phyloP scores from a whole-genome alignment of 2,888 invertebrate species.

The Eristalis intricaria region DNA sequence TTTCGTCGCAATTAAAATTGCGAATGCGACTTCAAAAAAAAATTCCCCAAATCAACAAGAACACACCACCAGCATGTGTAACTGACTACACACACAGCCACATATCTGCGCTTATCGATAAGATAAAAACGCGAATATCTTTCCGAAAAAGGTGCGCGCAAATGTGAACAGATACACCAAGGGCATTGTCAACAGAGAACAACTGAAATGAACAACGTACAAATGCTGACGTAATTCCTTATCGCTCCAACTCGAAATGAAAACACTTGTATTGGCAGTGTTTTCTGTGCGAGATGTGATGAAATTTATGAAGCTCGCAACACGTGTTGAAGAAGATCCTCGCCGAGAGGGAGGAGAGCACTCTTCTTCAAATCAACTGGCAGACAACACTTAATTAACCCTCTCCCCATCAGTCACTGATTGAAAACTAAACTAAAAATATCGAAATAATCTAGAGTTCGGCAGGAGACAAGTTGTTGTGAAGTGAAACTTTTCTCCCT shows the following conservation, averaged over 20 bases:
- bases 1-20: neutral
- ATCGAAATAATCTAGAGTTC: slow-evolving; percentile 17
- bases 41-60: neutral
- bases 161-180: neutral
- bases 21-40: neutral
- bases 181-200: neutral
- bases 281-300: neutral
- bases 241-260: neutral
- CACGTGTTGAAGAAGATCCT: neutral
- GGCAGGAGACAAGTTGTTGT: slow-evolving; percentile 13
- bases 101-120: neutral
- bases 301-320: neutral
- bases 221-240: neutral
- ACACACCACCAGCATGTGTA: neutral
- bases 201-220: neutral
- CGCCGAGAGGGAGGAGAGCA: neutral
- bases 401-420: neutral
- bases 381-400: slow-evolving; percentile 12
- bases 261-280: neutral
- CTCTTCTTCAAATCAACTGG: neutral
- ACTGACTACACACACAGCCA: neutral
- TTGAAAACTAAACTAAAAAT: slow-evolving; percentile 27
- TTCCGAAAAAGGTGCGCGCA: neutral
- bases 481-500: neutral
- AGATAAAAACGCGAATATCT: neutral